These are phyloP conservation scores for Thaumetopoea pityocampa DNA, from an alignment of 1,140 invertebrate genomes.

Conservation along the genomic window DNA sequence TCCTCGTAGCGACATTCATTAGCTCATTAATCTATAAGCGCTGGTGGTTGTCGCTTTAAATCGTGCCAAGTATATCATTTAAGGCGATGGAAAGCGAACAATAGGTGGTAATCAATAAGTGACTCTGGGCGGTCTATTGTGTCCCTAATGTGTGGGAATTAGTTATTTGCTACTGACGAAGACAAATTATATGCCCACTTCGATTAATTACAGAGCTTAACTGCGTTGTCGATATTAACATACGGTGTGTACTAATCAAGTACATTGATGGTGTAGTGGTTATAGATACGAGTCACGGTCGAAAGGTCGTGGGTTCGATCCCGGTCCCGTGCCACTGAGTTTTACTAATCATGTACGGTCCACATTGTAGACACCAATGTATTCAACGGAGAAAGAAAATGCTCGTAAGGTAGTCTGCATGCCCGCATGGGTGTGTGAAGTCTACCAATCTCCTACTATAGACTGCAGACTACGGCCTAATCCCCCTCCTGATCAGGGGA, in stretches of 20 bases:
- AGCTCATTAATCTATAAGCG: slow-evolving; percentile 36
- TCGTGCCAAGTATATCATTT: slow-evolving; percentile 63
- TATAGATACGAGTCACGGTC: too few species aligned
- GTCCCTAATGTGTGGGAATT: slow-evolving; percentile 67
- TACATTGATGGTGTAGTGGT: too few species aligned
- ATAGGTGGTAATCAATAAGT: slow-evolving; percentile 65
- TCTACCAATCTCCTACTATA: too few species aligned
- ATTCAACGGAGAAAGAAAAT: too few species aligned
- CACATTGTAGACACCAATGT: too few species aligned
- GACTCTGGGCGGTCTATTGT: slow-evolving; percentile 49
- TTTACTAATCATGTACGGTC: too few species aligned
- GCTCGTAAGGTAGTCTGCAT: too few species aligned
- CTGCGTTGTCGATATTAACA: slow-evolving; percentile 53
- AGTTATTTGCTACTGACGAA: slow-evolving; percentile 68
- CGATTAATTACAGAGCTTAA: slow-evolving; percentile 67
- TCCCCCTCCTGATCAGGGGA: too few species aligned
- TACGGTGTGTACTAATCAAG: slow-evolving; percentile 11
- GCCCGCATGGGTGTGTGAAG: too few species aligned
- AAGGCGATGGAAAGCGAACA: slow-evolving; percentile 51
- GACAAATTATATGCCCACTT: slow-evolving; percentile 63
- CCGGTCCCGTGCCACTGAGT: too few species aligned
- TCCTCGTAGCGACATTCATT: slow-evolving; percentile 27
- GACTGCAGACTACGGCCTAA: too few species aligned
- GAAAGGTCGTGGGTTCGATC: too few species aligned
- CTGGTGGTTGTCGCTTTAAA: slow-evolving; percentile 34